phyloP scores from a whole-genome alignment of 2,888 invertebrate genomes.

The Mystacides longicornis region DNA sequence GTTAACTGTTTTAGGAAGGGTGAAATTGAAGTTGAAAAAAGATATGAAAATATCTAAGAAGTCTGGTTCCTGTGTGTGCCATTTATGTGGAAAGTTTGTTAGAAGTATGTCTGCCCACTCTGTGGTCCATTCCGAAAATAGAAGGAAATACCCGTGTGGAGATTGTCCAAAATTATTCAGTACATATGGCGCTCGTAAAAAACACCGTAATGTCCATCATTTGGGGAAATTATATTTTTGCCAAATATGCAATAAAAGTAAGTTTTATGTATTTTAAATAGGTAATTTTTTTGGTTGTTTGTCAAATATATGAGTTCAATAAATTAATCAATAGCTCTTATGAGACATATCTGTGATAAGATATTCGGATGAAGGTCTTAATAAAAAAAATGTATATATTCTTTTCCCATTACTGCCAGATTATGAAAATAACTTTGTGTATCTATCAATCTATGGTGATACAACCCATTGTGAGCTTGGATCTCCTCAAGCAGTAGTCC shows the following conservation, averaged over 20 bases:
- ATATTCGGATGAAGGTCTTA: not conserved
- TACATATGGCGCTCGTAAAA: constrained; percentile 31
- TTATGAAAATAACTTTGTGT: no score
- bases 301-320: not conserved
- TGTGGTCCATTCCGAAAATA: not conserved
- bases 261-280: constrained; percentile 17
- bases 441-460: no score
- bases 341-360: not conserved
- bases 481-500: no score
- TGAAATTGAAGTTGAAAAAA: not conserved
- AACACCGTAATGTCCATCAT: constrained; percentile 37
- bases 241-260: constrained; percentile 39
- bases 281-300: not conserved
- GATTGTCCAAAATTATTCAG: constrained; percentile 29
- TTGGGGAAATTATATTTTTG: constrained; percentile 36
- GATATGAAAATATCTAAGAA: not conserved
- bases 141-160: constrained; percentile 5
- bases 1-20: no score
- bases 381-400: no score
- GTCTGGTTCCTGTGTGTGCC: constrained; percentile 6
- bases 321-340: no score
- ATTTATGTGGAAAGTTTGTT: constrained; percentile 17
- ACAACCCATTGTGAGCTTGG: no score
- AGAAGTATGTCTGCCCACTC: not conserved
- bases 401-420: no score